Percentiles rank a stretch among this genome's conserved stretches.
These are phyloP conservation scores for Nowickia ferox DNA, from an alignment of 2,888 invertebrate genomes.

Conservation along the genomic window DNA sequence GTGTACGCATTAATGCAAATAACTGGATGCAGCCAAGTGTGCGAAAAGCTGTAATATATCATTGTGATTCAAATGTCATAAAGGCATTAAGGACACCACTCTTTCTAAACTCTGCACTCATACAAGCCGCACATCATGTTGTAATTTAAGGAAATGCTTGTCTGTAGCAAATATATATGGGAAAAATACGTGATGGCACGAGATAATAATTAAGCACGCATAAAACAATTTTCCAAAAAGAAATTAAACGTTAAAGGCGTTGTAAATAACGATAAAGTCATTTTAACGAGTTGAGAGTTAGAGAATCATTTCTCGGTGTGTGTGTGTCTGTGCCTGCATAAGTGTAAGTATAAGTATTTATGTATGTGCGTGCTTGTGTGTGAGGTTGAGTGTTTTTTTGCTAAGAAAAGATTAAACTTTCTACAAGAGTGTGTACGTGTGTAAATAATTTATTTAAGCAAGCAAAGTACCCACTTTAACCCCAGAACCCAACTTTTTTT, in stretches of 20 bases:
- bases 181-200: conserved; percentile 44
- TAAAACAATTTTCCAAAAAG: conserved; percentile 48
- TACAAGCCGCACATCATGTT: background rate
- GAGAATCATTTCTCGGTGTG: background rate
- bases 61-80: conserved; percentile 45
- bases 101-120: background rate
- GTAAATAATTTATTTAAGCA: background rate
- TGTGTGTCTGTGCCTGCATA: background rate
- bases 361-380: background rate
- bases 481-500: background rate
- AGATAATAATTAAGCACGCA: conserved; percentile 54
- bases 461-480: background rate
- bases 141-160: background rate
- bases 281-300: background rate
- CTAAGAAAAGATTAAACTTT: background rate
- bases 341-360: background rate
- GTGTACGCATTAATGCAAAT: background rate
- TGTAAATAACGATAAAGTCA: conserved; percentile 24
- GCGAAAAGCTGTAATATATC: background rate
- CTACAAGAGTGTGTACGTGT: background rate
- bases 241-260: conserved; percentile 40
- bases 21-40: background rate
- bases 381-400: background rate
- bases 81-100: conserved; percentile 29
- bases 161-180: background rate